phyloP scores from a whole-genome alignment of 2,113 vertebrate genomes.

The Emydura subglobosa region DNA sequence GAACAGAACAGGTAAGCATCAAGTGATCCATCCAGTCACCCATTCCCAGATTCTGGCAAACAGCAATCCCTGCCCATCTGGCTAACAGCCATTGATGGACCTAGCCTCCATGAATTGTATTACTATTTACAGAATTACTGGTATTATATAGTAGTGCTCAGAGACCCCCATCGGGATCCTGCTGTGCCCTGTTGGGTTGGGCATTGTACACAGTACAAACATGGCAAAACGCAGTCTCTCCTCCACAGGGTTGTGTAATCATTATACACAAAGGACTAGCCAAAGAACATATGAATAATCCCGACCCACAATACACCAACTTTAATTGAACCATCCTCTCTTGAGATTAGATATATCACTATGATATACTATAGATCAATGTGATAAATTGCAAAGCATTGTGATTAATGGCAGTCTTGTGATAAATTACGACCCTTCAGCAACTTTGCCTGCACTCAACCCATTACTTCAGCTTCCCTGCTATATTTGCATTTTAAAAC shows the following conservation, averaged over 20 bases:
- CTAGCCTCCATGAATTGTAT: background rate
- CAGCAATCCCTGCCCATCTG: too few species aligned
- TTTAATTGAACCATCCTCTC: background rate
- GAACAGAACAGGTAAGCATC: too few species aligned
- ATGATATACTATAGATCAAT: background rate
- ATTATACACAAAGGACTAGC: background rate
- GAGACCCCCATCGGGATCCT: background rate
- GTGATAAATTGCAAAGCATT: background rate
- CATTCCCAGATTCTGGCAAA: too few species aligned
- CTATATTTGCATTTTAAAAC: background rate
- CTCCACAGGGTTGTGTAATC: background rate
- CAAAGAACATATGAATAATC: background rate
- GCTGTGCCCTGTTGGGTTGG: background rate
- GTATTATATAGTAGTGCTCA: background rate
- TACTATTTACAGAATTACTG: background rate
- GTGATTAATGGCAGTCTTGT: background rate
- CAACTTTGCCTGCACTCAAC: background rate
- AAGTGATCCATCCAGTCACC: too few species aligned
- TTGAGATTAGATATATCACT: background rate
- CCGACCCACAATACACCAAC: too few species aligned
- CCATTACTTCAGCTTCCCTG: rapidly evolving
- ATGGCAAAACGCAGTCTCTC: background rate
- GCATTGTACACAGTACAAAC: too few species aligned
- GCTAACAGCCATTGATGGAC: too few species aligned
- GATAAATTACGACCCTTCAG: background rate